These are phyloP conservation scores for Agrypnus murinus DNA, from an alignment of 2,888 invertebrate genomes.

Conservation along the genomic window DNA sequence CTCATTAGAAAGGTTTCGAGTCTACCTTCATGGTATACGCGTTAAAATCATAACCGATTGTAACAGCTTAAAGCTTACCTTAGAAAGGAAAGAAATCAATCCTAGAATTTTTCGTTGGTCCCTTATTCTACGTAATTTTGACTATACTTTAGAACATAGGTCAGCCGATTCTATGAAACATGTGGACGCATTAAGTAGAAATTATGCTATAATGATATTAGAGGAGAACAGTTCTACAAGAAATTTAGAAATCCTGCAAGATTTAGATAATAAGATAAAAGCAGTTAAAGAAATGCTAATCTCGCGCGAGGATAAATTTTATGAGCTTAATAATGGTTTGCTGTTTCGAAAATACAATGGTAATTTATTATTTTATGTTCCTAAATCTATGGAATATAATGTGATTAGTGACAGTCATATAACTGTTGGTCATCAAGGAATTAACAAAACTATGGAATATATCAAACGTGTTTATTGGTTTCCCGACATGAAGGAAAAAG, in stretches of 20 bases:
- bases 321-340: constrained; percentile 33
- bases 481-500: constrained; percentile 58
- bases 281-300: not conserved
- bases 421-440: constrained; percentile 60
- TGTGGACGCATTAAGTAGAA: constrained; percentile 55
- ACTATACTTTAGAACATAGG: constrained; percentile 56
- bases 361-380: constrained; percentile 54
- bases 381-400: constrained; percentile 55
- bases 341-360: constrained; percentile 38
- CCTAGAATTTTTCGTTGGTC: constrained; percentile 59
- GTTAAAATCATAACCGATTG: constrained; percentile 62
- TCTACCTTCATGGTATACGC: not conserved
- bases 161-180: constrained; percentile 56
- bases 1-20: constrained; percentile 44
- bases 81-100: constrained; percentile 56
- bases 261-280: not conserved
- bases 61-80: constrained; percentile 57
- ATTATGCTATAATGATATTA: not conserved
- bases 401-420: constrained; percentile 59
- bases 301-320: constrained; percentile 36
- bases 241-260: not conserved
- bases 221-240: not conserved
- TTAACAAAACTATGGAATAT: constrained; percentile 46
- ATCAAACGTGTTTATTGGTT: too few relatives aligned
- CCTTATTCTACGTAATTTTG: constrained; percentile 55